Evolutionary conservation across 2,113 vertebrate genomes (phyloP), one percentile per base, ranked within the genome.

Genomic region (Hucho hucho): DNA sequence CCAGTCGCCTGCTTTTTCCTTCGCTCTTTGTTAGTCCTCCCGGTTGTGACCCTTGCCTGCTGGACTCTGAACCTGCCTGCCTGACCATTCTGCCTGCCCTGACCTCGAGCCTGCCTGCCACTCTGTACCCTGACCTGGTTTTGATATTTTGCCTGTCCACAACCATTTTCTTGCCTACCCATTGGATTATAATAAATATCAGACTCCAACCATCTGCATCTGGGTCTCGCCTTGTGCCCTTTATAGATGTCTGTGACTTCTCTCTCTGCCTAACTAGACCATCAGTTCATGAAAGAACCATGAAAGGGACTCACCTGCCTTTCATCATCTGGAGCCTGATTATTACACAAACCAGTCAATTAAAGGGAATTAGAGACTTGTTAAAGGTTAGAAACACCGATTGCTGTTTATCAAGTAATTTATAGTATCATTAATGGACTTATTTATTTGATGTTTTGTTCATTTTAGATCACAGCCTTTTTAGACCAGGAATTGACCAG

Each of bases 301-400:
- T 91, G 86, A 90, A 88, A 91, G 83, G 49, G 46, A 63, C 81
- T 79, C 75, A 89, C 89, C 86, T 75, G 75, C 78, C 87, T 90
- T 90, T 92, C 88, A 92, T 92, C 88, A 77, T 84, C 77, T 72
- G 81, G 81, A 84, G 78, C 78, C 46, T 86, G 86, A 74, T 82
- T 84, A 79, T 87, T 84, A 84, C 76, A 83, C 76, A 87, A 89
- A 86, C 74, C 76, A 88, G 81, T 86, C 87, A 87, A 88, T 91
- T 82, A 66, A 76, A 76, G 67, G 63, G 76, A 82, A 79, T 74
- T 86, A 91, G 64, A 79, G 82, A 32, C 72, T 79, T 47, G 70
- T 85, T 89, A 85, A 67, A 77, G 73, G 75, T 80, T 32, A 74
- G 69, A 43, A 79, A 63, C 74, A 64, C 72, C 56, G 69, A 69